A percentile compares a stretch with the other conserved stretches of the same genome.
Conservation (phyloP, 2,797 vertebrate genomes). For the Galagoides demidoff region DNA sequence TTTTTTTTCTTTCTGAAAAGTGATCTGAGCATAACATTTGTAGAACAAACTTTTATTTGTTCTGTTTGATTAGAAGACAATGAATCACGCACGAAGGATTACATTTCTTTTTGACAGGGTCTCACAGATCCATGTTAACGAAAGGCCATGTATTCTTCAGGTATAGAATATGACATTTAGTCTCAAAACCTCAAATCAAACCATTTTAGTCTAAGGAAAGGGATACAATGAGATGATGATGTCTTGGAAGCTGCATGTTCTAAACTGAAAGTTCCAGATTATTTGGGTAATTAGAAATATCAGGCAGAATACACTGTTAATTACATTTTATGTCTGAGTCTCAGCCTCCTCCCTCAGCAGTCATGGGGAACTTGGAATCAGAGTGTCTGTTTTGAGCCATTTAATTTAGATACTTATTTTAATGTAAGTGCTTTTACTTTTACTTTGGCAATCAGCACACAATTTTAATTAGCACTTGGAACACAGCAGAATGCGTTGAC, state of each 20-base stretch:
- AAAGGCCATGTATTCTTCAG: neutral
- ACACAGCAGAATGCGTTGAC: slow-evolving; percentile 63
- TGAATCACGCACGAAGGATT: neutral
- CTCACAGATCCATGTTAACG: neutral
- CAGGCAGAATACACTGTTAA: slow-evolving; percentile 15
- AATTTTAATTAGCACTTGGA: slow-evolving; percentile 85
- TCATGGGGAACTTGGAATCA: slow-evolving; percentile 55
- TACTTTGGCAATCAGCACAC: slow-evolving; percentile 78
- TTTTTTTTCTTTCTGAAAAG: neutral
- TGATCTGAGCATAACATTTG: neutral
- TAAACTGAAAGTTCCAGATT: slow-evolving; percentile 26
- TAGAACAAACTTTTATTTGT: neutral
- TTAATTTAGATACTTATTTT: slow-evolving; percentile 77
- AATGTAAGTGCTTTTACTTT: slow-evolving; percentile 80
- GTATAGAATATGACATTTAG: neutral
- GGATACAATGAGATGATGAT: neutral
- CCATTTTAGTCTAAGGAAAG: neutral
- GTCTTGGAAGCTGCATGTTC: neutral
- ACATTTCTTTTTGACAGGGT: neutral
- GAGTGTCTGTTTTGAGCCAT: slow-evolving; percentile 57
- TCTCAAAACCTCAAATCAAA: neutral
- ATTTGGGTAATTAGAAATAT: slow-evolving; percentile 32
- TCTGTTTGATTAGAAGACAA: neutral
- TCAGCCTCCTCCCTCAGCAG: neutral
- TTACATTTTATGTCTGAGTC: neutral